Base-by-base conservation (phyloP, 2,888 invertebrate genomes). In the Homarus gammarus region DNA sequence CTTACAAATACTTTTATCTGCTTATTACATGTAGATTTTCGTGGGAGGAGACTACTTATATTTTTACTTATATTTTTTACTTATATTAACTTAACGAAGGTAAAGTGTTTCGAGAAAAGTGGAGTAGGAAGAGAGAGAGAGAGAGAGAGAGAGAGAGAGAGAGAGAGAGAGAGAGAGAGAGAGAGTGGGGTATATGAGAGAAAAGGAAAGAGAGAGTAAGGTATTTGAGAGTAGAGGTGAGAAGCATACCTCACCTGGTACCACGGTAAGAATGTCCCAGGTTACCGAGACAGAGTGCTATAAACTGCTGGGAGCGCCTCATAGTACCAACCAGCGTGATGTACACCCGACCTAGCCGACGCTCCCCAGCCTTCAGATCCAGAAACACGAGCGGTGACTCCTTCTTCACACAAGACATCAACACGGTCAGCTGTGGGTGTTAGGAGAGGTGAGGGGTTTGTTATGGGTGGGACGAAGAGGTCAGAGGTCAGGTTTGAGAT, bases 251-350 rank as follows among this genome's bases (percentile, higher is more conserved):
- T 49, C 18, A 84, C 89, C 72, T 79, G 40, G 79, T 81, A n/a
- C 78, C 81, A 8, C 56, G 22, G 79, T 89, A 84, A 15, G 79
- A 73, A 1, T 75, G 86, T 1, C 90, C 90, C 18, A 86, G 83
- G 6, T 51, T 90, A 2, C 90, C 90, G 12, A 90, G 51, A 72
- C 90, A 90, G 12, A 90, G 83, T 0, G 85, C 81, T 70, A 82
- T 33, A 56, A 90, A 90, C 61, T 90, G 90, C 31, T 77, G 77
- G 6, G 90, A 40, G 2, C 90, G 44, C 22, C 70, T 56, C 86
- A 90, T 83, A 22, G 38, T 36, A 0, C 86, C 90, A 61, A 56
- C 36, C 40, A 90, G 61, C 8, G 10, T 56, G 27, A 90, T 83
- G 77, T 90, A 86, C 10, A 90, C 68, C 10, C 90, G 49, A 1